phyloP scores from a whole-genome alignment of 2,797 vertebrate species.

The Arremon aurantiirostris region DNA sequence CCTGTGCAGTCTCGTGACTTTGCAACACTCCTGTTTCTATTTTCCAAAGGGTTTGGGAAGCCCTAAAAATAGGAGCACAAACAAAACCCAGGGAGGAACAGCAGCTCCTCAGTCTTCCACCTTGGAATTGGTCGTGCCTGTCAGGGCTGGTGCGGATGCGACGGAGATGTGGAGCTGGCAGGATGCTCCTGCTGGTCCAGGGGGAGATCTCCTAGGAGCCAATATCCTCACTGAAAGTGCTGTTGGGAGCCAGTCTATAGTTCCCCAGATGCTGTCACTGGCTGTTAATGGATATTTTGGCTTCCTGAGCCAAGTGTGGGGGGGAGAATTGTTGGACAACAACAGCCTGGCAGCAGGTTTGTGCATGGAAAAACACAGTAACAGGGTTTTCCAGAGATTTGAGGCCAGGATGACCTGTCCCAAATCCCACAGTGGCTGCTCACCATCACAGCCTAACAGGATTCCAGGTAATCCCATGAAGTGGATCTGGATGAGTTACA shows the following conservation, averaged over 20 bases:
- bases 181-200: neutral
- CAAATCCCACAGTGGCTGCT: neutral
- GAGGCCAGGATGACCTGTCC: neutral
- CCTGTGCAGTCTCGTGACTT: slow-evolving; percentile 31
- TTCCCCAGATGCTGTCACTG: neutral
- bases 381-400: neutral
- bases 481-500: neutral
- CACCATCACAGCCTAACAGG: neutral
- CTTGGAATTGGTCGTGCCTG: neutral
- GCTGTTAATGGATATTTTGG: neutral
- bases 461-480: slow-evolving; percentile 23
- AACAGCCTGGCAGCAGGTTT: neutral
- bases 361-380: neutral
- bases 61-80: slow-evolving; percentile 45
- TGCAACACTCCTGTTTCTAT: neutral
- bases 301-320: neutral
- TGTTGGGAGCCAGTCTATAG: neutral
- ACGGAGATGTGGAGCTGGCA: neutral
- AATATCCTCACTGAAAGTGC: neutral
- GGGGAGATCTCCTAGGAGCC: neutral
- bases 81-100: neutral
- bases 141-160: neutral
- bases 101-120: neutral
- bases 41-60: neutral
- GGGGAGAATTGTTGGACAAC: neutral